phyloP scores from a whole-genome alignment of 2,797 vertebrate genomes.

The Lepus oiostolus region DNA sequence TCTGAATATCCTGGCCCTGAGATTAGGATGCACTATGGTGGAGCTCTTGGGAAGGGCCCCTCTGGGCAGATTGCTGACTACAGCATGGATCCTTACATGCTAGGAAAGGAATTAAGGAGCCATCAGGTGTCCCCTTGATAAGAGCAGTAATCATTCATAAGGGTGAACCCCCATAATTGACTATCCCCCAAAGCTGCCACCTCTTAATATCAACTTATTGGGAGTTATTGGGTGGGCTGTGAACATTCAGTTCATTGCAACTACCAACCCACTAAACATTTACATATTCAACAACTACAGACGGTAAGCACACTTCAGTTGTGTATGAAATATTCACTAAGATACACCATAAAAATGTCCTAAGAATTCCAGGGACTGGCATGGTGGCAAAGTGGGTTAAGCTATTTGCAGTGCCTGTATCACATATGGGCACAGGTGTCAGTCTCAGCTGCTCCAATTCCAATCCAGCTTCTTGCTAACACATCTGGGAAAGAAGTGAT shows the following conservation, averaged over 20 bases:
- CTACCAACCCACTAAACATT: background rate
- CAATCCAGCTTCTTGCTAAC: too few relatives aligned
- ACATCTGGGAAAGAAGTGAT: too few relatives aligned
- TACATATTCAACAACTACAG: background rate
- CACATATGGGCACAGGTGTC: too few relatives aligned
- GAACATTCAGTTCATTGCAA: background rate
- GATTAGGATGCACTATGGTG: background rate
- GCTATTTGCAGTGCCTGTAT: too few relatives aligned
- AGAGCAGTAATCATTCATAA: background rate
- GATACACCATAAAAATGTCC: background rate
- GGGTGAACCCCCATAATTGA: background rate
- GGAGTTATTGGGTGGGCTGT: background rate
- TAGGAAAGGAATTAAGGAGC: background rate
- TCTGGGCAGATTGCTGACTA: background rate
- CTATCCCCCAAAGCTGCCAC: background rate
- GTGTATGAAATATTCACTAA: background rate
- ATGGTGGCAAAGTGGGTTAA: too few relatives aligned
- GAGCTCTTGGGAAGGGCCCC: background rate
- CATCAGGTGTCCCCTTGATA: background rate
- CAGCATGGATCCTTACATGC: background rate
- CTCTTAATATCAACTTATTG: background rate
- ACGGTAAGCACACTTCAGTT: background rate
- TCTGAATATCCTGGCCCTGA: background rate
- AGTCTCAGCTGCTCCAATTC: too few relatives aligned
- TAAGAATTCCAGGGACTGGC: too few relatives aligned